These are phyloP conservation scores for Macropodus opercularis DNA, from an alignment of 2,797 vertebrate species.

Conservation along the genomic window DNA sequence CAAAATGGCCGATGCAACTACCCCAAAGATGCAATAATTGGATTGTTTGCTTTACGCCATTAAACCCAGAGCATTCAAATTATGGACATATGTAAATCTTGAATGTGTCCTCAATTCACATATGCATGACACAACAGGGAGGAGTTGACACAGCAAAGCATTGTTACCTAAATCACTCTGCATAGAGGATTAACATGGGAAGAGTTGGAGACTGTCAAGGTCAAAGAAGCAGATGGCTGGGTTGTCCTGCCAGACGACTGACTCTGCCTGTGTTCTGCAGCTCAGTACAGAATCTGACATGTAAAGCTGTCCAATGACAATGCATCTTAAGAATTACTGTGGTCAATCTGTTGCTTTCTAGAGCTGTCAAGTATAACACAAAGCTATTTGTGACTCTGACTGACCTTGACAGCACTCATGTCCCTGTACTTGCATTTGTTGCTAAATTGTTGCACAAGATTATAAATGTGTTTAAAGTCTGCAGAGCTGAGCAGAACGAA, in stretches of 20 bases:
- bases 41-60: background rate
- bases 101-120: constrained; percentile 9
- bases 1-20: background rate
- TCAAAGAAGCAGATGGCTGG: constrained; percentile 4
- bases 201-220: background rate
- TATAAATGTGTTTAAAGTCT: constrained; percentile 37
- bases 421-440: constrained; percentile 38
- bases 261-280: background rate
- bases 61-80: constrained; percentile 7
- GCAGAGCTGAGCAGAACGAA: constrained; percentile 26
- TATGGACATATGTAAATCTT: background rate
- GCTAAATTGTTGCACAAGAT: constrained; percentile 60
- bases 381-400: constrained; percentile 51
- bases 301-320: background rate
- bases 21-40: background rate
- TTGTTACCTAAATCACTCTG: constrained; percentile 14
- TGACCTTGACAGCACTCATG: constrained; percentile 31
- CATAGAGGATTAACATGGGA: background rate
- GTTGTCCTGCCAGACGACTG: background rate
- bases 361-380: constrained; percentile 24
- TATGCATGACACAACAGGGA: background rate
- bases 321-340: background rate
- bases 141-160: background rate
- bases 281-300: constrained; percentile 8
- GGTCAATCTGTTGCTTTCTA: constrained; percentile 11